Conservation (phyloP, 2,888 invertebrate genomes). For the Dolichopus griseipennis region DNA sequence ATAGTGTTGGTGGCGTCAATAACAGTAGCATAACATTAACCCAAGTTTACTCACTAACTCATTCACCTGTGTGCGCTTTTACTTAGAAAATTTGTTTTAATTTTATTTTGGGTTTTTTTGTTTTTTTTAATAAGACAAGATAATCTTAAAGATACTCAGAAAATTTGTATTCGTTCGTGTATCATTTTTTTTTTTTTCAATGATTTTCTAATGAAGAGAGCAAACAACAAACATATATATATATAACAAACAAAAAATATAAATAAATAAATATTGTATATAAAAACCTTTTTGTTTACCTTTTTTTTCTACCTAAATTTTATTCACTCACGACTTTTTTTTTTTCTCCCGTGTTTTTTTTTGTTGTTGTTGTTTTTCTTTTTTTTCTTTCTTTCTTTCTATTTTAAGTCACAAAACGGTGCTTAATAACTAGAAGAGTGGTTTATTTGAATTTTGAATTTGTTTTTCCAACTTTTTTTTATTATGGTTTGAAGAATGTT, state of each 20-base stretch:
- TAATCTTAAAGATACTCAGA: background rate
- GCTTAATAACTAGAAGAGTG: constrained; percentile 1
- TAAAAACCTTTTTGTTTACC: background rate
- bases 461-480: background rate
- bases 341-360: no score
- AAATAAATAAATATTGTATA: background rate
- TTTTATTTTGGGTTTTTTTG: no score
- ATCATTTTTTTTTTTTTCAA: background rate
- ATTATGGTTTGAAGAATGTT: no score
- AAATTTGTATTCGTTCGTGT: background rate
- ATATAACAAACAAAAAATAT: background rate
- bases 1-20: no score
- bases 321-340: background rate
- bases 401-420: background rate
- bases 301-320: background rate
- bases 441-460: background rate
- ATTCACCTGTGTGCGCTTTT: no score
- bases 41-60: no score
- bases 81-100: no score
- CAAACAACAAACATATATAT: background rate
- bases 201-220: background rate
- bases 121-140: background rate
- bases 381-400: background rate
- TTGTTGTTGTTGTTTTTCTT: background rate
- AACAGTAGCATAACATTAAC: no score